Evolutionary conservation across 2,888 invertebrate species (phyloP), one percentile per base, ranked within the genome.

Genomic region (Mellilla xanthometata): DNA sequence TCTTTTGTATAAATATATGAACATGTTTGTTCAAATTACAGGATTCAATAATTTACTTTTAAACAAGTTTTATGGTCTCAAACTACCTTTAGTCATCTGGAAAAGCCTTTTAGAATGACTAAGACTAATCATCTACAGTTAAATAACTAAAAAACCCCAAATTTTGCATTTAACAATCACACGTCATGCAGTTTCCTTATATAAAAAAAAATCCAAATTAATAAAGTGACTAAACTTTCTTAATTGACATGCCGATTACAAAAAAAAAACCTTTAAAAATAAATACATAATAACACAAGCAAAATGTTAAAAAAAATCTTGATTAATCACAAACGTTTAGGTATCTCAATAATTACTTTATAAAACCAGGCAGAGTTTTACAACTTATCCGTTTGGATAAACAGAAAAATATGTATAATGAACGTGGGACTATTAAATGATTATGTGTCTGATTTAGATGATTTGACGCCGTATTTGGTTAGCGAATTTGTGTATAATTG

Each of bases 381-480:
- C 49, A 47, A 44, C 54, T 52, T 41, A 54, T 54, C 57, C 49
- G 51, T 57, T 52, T 47, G 42, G 34, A 30, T 44, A 49, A 52
- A 52, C 28, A 46, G 46, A 49, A 56, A 49, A 53, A 56, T 54
- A 48, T 46, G 12, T 33, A 13, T 48, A 42, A 50, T 50, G 30
- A 23, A 34, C 33, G 44, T 43, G 48, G 15, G n/a, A n/a, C n/a
- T n/a, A n/a, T n/a, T n/a, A n/a, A 35, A 49, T 42, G 22, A 49
- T 53, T 50, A 55, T 44, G 52, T 48, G 33, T 33, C 52, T 47
- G 43, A 38, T 42, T 42, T 45, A 39, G 28, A 52, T 52, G 43
- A 48, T 54, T 54, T 47, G 50, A 52, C 41, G 44, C 51, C 45
- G 50, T 51, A 49, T 57, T 57, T 57, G 54, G 54, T 52, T 49